Conservation (phyloP, 2,888 invertebrate genomes). For the Lasioglossum marginatum region DNA sequence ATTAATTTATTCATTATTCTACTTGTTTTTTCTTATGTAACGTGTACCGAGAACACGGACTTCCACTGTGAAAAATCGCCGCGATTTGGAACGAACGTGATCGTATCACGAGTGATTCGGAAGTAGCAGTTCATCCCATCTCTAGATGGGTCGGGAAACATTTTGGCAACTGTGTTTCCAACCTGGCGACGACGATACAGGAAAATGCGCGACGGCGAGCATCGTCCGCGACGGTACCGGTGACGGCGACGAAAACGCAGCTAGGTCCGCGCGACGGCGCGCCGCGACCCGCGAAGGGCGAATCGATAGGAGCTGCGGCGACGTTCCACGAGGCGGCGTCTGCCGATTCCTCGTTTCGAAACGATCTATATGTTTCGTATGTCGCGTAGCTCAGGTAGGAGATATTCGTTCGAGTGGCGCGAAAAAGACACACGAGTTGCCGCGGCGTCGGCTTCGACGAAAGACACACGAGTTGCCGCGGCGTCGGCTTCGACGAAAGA, state of each 20-base stretch:
- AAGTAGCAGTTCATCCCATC: too few species aligned
- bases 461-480: background rate
- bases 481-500: background rate
- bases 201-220: background rate
- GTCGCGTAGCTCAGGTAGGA: background rate
- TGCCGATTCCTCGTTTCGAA: background rate
- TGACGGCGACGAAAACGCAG: background rate
- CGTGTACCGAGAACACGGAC: too few species aligned
- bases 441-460: background rate
- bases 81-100: too few species aligned
- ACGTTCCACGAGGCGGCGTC: slow-evolving; percentile 10
- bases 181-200: background rate
- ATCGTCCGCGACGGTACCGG: background rate
- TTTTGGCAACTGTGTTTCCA: background rate
- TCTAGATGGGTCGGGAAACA: too few species aligned
- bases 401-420: background rate
- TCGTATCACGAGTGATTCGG: too few species aligned
- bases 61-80: too few species aligned
- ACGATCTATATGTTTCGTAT: background rate
- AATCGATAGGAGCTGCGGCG: slow-evolving; percentile 5
- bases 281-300: background rate
- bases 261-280: background rate
- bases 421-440: background rate
- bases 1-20: too few species aligned
- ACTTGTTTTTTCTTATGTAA: too few species aligned